These are phyloP conservation scores for Armadillidium nasatum DNA, from an alignment of 1,140 invertebrate genomes.

Conservation along the genomic window DNA sequence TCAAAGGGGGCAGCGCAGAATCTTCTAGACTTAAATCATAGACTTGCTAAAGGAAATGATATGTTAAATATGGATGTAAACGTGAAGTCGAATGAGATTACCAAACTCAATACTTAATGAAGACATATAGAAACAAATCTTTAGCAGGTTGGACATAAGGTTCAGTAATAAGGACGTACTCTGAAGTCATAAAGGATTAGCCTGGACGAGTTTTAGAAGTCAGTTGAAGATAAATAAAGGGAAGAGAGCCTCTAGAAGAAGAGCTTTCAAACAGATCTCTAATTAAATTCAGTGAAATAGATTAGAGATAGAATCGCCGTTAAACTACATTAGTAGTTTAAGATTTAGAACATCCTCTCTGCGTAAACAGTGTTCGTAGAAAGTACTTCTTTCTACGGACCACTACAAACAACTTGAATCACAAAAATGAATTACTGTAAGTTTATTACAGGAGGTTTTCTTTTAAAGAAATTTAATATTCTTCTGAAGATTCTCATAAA, in stretches of 20 bases:
- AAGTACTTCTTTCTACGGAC: no score
- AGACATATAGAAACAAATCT: background rate
- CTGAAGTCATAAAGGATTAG: background rate
- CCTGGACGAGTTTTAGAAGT: background rate
- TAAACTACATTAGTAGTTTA: background rate
- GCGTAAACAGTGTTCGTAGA: background rate
- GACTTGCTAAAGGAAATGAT: background rate
- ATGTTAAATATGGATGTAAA: background rate
- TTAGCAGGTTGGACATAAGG: background rate
- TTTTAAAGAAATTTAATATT: no score
- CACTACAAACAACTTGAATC: no score
- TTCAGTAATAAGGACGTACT: background rate
- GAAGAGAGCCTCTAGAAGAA: background rate
- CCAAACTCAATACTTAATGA: background rate
- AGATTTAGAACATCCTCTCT: no score
- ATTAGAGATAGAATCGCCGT: no score
- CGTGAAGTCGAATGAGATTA: background rate
- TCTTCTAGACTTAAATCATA: background rate
- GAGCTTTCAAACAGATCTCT: background rate
- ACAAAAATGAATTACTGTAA: no score
- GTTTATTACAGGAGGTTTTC: no score
- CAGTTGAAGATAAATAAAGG: background rate
- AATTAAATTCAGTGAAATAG: no score
- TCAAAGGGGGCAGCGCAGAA: background rate
- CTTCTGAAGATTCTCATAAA: no score